These are phyloP conservation scores for Anguilla megastoma DNA, from an alignment of 2,797 vertebrate genomes.

Conservation along the genomic window DNA sequence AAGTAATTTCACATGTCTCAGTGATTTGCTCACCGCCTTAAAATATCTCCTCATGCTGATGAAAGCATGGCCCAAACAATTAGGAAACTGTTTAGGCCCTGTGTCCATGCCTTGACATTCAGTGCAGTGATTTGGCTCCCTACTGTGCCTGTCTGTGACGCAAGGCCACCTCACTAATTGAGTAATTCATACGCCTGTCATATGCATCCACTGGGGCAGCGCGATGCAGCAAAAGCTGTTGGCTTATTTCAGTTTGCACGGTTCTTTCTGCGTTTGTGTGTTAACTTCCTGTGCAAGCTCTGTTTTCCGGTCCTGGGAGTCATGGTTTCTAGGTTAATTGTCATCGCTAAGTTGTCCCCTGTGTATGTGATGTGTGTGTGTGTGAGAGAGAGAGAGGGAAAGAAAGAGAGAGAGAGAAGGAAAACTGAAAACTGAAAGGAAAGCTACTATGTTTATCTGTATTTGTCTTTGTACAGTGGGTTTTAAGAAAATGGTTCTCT, in stretches of 20 bases:
- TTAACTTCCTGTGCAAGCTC: neutral
- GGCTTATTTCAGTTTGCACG: neutral
- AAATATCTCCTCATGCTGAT: conserved; percentile 29
- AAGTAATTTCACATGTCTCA: conserved; percentile 16
- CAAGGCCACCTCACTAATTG: conserved; percentile 36
- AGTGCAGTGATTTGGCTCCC: conserved; percentile 42
- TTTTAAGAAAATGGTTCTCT: neutral
- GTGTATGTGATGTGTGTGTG: neutral
- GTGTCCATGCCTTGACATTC: conserved; percentile 37
- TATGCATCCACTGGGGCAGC: conserved; percentile 17
- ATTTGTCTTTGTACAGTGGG: neutral
- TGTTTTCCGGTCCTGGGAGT: neutral
- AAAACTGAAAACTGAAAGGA: neutral
- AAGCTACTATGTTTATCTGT: too few species aligned
- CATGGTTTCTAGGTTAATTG: neutral
- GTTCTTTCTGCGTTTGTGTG: neutral
- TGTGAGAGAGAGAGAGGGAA: neutral
- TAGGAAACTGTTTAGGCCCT: conserved; percentile 38
- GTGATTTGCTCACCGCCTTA: conserved; percentile 2
- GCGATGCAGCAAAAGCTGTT: neutral
- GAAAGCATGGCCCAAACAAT: conserved; percentile 28
- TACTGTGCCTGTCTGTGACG: conserved; percentile 38
- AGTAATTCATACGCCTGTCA: conserved; percentile 44
- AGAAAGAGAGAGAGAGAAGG: too few species aligned
- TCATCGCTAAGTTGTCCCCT: neutral